These are phyloP conservation scores for Aethes cnicana DNA, from an alignment of 2,888 invertebrate genomes.

Conservation along the genomic window DNA sequence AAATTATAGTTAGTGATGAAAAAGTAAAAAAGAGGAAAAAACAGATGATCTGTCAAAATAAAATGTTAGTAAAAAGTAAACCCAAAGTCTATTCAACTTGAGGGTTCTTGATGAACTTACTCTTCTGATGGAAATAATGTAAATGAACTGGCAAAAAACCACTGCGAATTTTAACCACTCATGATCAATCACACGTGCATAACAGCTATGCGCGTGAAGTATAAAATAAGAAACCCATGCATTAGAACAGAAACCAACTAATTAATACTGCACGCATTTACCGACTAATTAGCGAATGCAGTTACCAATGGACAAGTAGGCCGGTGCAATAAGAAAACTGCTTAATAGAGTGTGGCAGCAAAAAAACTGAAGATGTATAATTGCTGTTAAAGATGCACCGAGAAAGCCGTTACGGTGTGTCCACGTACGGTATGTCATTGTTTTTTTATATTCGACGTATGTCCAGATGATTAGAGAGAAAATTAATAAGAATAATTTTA, in stretches of 20 bases:
- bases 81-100: too few relatives aligned
- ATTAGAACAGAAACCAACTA: constrained; percentile 31
- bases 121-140: too few relatives aligned
- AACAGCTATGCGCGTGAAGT: background rate
- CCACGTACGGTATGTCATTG: constrained; percentile 53
- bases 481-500: background rate
- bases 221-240: constrained; percentile 34
- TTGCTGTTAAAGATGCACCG: constrained; percentile 65
- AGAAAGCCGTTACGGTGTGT: constrained; percentile 75
- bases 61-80: too few relatives aligned
- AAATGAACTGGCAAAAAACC: too few relatives aligned
- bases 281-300: constrained; percentile 57
- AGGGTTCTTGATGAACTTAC: too few relatives aligned
- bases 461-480: background rate
- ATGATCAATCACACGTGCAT: too few relatives aligned
- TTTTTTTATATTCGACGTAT: constrained; percentile 43
- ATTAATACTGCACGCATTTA: constrained; percentile 36
- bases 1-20: too few relatives aligned
- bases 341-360: constrained; percentile 70
- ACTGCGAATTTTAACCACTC: too few relatives aligned
- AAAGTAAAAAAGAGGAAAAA: too few relatives aligned
- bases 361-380: constrained; percentile 75
- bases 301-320: constrained; percentile 48
- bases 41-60: too few relatives aligned
- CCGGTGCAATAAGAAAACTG: constrained; percentile 55